phyloP scores from a whole-genome alignment of 92 coral and sea anemone genomes.

The Muricea muricata region DNA sequence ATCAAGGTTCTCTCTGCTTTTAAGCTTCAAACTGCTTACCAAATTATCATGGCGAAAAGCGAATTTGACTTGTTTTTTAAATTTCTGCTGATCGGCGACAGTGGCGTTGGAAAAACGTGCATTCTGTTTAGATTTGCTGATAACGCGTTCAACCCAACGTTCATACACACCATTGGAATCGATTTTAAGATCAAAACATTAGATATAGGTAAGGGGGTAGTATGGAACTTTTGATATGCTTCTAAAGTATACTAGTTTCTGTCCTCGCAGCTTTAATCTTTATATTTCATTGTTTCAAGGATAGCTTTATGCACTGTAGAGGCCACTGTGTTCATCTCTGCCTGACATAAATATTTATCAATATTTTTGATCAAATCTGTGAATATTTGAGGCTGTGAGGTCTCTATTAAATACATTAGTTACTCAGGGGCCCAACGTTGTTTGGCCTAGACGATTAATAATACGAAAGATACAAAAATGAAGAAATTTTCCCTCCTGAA shows the following conservation, averaged over 20 bases:
- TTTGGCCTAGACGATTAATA: background rate
- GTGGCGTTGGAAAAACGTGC: slow-evolving; percentile 96
- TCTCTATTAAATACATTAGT: background rate
- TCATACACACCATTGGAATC: slow-evolving; percentile 89
- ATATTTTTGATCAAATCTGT: background rate
- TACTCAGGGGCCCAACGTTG: background rate
- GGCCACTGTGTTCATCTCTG: background rate
- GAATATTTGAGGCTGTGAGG: background rate
- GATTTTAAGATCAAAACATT: slow-evolving; percentile 92
- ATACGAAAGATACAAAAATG: background rate
- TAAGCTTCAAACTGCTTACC: background rate
- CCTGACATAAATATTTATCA: background rate
- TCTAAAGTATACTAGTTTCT: background rate
- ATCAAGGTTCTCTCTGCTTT: background rate
- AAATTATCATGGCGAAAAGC: slow-evolving; percentile 81
- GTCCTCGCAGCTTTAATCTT: background rate
- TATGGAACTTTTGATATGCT: background rate
- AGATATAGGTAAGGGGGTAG: slow-evolving; percentile 74
- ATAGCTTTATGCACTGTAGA: background rate
- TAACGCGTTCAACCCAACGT: slow-evolving; percentile 80
- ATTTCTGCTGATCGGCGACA: slow-evolving; percentile 90
- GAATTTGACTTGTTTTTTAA: slow-evolving; percentile 83
- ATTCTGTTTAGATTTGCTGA: slow-evolving; percentile 89
- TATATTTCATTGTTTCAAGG: background rate
- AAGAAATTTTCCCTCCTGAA: background rate